Evolutionary conservation across 2,797 vertebrate species (phyloP), one percentile per base, ranked within the genome.

Genomic region (Iguana delicatissima): DNA sequence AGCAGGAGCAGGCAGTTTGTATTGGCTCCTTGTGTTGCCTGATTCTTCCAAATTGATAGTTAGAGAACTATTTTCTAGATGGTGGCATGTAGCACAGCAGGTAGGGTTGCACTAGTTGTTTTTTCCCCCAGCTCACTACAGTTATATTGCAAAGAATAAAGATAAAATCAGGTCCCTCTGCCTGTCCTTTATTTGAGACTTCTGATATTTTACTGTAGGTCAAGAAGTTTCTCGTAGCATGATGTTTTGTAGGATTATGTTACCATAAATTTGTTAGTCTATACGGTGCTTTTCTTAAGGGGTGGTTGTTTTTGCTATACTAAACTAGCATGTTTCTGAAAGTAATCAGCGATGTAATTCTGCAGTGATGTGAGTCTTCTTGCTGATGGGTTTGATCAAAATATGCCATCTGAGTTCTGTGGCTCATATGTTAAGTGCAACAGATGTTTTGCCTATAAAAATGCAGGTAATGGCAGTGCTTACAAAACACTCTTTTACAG

Each of bases 331-430:
- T 5, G 24, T 81, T 72, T 84, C 59, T 89, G 92, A 91, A 93
- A 79, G n/a, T 1, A 4, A 89, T 90, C 80, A 92, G 85, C 67
- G 67, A 94, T 59, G 52, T 0, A 0, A 90, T 92, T 89, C n/a
- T 94, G 89, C 62, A 91, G 69, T 76, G 69, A 94, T 46, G 55
- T 0, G 0, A 90, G 93, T 90, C 42, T 92, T 90, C 83, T 86
- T 92, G 69, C 57, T 91, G 92, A 91, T 86, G 76, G 90, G 92
- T 93, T 82, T 93, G 92, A 92, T 93, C 88, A 92, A 89, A 91
- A 93, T 91, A 86, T 79, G 83, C 84, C 50, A 73, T 88, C 90
- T 62, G 69, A 91, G 86, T 73, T 42, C 69, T 55, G 35, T 32
- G 42, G 80, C 86, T 92, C 86, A 87, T 94, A 91, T 7, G 91